Conservation (phyloP, 2,888 invertebrate genomes). For the Drosophila subsilvestris region DNA sequence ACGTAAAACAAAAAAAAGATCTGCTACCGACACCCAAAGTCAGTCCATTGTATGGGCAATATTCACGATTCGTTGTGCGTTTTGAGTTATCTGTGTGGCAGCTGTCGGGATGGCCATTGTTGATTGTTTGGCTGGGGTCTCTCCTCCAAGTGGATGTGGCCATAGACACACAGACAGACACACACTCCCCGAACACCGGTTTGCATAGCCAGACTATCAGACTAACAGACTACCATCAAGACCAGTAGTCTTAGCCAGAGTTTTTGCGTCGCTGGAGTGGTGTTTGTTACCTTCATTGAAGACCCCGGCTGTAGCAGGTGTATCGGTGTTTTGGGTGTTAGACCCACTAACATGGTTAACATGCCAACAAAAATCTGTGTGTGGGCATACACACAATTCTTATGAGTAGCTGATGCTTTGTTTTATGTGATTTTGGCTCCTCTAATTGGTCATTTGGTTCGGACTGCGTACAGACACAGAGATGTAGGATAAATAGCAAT, state of each 20-base stretch:
- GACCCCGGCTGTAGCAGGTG: conserved; percentile 30
- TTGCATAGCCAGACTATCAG: conserved; percentile 15
- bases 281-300: conserved; percentile 8
- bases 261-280: not conserved
- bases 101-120: conserved; percentile 54
- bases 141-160: conserved; percentile 15
- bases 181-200: conserved; percentile 26
- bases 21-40: conserved; percentile 16
- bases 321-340: conserved; percentile 24
- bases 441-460: conserved; percentile 13
- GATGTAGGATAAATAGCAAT: not conserved
- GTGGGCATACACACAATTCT: conserved; percentile 1
- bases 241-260: conserved; percentile 52
- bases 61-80: conserved; percentile 60
- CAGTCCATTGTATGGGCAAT: conserved; percentile 48
- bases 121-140: conserved; percentile 32
- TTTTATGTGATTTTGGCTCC: not conserved
- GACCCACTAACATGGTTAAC: conserved; percentile 47
- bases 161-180: conserved; percentile 22
- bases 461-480: not conserved
- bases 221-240: conserved; percentile 20
- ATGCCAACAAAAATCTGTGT: conserved; percentile 25
- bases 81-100: conserved; percentile 51
- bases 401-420: not conserved
- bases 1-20: conserved; percentile 4